Percentiles rank a stretch among this genome's conserved stretches.
Conservation (phyloP, 2,888 invertebrate genomes). For the Schizotus pectinicornis region DNA sequence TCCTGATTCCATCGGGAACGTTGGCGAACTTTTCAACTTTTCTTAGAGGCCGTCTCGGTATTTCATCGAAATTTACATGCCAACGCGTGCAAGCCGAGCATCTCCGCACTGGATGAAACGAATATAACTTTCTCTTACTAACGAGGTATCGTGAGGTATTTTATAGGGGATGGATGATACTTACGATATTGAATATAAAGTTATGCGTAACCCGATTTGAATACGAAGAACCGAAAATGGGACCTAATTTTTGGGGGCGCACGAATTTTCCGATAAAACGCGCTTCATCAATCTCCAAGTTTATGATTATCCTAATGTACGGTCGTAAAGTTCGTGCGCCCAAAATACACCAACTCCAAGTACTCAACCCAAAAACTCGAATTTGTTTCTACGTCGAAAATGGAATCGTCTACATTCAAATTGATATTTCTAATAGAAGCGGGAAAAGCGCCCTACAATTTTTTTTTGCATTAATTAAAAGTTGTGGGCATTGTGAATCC, state of each 20-base stretch:
- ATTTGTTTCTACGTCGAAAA: no score
- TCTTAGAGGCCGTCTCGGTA: slow-evolving; percentile 21
- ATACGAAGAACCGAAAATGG: slow-evolving; percentile 50
- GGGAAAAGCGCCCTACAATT: no score
- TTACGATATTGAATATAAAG: slow-evolving; percentile 53
- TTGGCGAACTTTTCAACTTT: slow-evolving; percentile 38
- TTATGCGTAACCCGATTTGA: slow-evolving; percentile 52
- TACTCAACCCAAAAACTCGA: no score
- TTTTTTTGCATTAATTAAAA: no score
- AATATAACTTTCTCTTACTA: slow-evolving; percentile 27
- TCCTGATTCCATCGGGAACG: slow-evolving; percentile 48
- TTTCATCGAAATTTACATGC: slow-evolving; percentile 37
- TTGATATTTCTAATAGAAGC: no score
- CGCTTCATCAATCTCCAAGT: slow-evolving; percentile 31
- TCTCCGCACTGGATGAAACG: slow-evolving; percentile 14
- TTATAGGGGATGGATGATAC: slow-evolving; percentile 39
- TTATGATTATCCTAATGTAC: slow-evolving; percentile 30
- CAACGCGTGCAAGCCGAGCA: slow-evolving; percentile 6
- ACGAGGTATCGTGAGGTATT: slow-evolving; percentile 30
- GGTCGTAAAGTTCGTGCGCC: no score
- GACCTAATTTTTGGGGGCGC: slow-evolving; percentile 42
- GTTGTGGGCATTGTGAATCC: slow-evolving; percentile 3
- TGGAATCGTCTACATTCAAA: no score
- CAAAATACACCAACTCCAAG: no score
- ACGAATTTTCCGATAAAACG: slow-evolving; percentile 30